These are phyloP conservation scores for Epinephelus cyanopodus DNA, from an alignment of 2,113 vertebrate species.

Conservation along the genomic window DNA sequence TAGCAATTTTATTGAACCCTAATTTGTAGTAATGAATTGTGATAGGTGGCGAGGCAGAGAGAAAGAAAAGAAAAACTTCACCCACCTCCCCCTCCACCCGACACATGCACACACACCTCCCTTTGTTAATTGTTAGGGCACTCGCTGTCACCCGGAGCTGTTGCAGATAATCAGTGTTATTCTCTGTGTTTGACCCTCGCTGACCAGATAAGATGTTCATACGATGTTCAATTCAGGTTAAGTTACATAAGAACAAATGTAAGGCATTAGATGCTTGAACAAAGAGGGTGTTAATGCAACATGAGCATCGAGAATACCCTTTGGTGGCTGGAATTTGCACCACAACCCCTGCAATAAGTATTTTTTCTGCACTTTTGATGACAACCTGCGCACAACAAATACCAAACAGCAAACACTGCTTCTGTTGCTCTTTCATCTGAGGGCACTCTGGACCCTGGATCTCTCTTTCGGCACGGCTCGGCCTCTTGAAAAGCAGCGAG, in stretches of 20 bases:
- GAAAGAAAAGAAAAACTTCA: conserved; percentile 66
- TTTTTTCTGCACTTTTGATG: not conserved
- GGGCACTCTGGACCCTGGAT: conserved; percentile 4
- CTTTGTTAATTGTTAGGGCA: conserved; percentile 58
- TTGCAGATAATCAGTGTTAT: conserved; percentile 57
- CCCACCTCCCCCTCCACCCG: conserved; percentile 8
- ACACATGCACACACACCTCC: conserved; percentile 39
- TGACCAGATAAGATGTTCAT: conserved; percentile 42
- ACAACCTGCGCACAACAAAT: not conserved
- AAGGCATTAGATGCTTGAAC: not conserved
- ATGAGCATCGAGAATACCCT: not conserved
- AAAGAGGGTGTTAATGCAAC: not conserved
- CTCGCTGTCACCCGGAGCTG: conserved; percentile 53
- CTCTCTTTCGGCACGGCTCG: conserved; percentile 1
- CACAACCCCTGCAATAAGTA: not conserved
- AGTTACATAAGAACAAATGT: conserved; percentile 20
- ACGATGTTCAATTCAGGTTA: conserved; percentile 13
- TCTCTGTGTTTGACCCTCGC: conserved; percentile 58
- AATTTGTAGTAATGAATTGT: conserved; percentile 92
- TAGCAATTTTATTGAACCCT: conserved; percentile 91
- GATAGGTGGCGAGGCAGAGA: conserved; percentile 82
- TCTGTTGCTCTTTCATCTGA: not conserved
- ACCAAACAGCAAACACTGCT: not conserved
- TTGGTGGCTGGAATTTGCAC: not conserved
- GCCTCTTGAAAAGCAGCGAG: conserved; percentile 30